Base-by-base conservation (phyloP, 2,113 vertebrate genomes). In the Varanus salvator region DNA sequence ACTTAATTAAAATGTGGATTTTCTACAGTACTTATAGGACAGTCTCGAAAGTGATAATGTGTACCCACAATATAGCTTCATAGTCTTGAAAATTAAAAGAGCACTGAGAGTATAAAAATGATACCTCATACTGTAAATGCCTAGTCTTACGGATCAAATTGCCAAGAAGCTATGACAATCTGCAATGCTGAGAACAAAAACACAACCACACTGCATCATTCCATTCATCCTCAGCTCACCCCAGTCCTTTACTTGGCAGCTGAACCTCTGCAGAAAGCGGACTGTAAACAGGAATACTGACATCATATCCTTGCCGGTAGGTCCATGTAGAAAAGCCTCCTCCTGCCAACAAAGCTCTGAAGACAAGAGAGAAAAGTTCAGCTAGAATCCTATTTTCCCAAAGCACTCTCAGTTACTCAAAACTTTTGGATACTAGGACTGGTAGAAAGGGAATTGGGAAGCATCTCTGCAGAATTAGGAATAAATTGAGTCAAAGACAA, bases 291-390 rank as follows among this genome's bases (percentile, higher is more conserved):
- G 99, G 99, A 95, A 99, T 98, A 94, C 99, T 99, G 97, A 99
- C 98, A 48, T 99, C 99, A 2, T 99, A 99, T 93, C 99, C 99
- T 95, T 99, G 99, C 89, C 99, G 97, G 94, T 99, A 99, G 31
- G 99, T 99, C 99, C 99, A 99, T 0, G 98, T 99, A 57, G 99
- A 99, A 87, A 99, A 99, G 86, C 99, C 99, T 11, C 99, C 99
- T 44, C 99, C 99, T 84, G 99, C 99, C 94, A 99, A 95, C 54
- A 99, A 96, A 3, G 98, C 98, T 96, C 99, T 99, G 95, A 91
- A 96, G 97, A 89, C 89, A 44, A 94, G 78, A 95, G 31, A 88
- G 90, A 69, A 81, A 64, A 91, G 23, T 88, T 71, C 8, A 34
- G 52, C n/a, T 31, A 85, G 1, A 54, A 68, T 34, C 25, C 15